phyloP scores from a whole-genome alignment of 2,888 invertebrate genomes.

The Automeris io region DNA sequence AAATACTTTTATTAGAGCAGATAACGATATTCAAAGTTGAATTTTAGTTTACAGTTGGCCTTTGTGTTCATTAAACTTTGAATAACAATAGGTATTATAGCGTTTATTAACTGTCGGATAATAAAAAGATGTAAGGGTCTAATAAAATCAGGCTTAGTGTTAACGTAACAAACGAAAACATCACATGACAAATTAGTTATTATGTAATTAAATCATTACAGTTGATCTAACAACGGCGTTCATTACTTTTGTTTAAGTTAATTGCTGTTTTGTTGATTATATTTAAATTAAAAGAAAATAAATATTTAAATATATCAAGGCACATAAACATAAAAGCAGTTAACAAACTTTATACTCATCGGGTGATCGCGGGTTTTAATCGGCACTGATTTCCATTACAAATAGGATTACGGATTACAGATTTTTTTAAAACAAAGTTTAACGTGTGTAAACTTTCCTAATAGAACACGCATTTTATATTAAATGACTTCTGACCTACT shows the following conservation, averaged over 20 bases:
- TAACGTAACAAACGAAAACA: slow-evolving; percentile 16
- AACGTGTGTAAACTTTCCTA: too few relatives aligned
- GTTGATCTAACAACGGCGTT: slow-evolving; percentile 3
- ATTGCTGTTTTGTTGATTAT: not conserved
- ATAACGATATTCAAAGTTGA: slow-evolving; percentile 49
- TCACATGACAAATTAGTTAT: slow-evolving; percentile 12
- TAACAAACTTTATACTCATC: too few relatives aligned
- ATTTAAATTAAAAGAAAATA: too few relatives aligned
- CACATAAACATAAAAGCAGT: too few relatives aligned
- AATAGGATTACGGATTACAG: too few relatives aligned
- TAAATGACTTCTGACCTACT: too few relatives aligned
- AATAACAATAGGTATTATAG: slow-evolving; percentile 19
- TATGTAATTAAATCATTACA: slow-evolving; percentile 5
- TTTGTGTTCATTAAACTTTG: slow-evolving; percentile 21
- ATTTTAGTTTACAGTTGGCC: slow-evolving; percentile 27
- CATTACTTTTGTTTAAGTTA: slow-evolving; percentile 1
- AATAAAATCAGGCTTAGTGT: slow-evolving; percentile 14
- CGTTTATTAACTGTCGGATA: slow-evolving; percentile 19
- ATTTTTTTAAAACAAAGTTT: too few relatives aligned
- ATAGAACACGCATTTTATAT: too few relatives aligned
- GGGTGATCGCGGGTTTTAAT: too few relatives aligned
- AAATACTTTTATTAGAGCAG: slow-evolving; percentile 35
- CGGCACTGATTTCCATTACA: too few relatives aligned
- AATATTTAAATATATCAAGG: too few relatives aligned
- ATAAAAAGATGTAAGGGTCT: slow-evolving; percentile 22